phyloP scores from a whole-genome alignment of 2,888 invertebrate genomes.

The Pseudococcus viburni region DNA sequence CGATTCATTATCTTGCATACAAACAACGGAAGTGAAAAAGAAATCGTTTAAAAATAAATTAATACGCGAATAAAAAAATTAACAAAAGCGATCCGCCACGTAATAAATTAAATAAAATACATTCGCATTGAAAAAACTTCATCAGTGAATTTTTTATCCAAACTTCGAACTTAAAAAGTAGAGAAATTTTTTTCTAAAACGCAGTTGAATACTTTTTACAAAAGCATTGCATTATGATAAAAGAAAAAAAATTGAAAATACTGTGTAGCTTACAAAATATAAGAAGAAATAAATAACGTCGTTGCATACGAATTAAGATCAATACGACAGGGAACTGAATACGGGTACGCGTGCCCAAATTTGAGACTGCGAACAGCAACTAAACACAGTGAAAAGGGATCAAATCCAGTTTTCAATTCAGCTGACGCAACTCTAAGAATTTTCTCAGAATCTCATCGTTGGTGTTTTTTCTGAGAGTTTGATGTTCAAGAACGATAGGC shows the following conservation, averaged over 20 bases:
- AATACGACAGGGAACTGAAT: constrained; percentile 23
- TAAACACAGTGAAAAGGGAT: not conserved
- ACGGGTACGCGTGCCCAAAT: not conserved
- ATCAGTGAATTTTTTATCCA: not conserved
- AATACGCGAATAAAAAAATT: not conserved
- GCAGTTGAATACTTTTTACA: not conserved
- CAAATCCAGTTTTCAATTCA: constrained; percentile 72
- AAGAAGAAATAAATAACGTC: constrained; percentile 52
- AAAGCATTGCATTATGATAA: not conserved
- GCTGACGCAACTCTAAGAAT: constrained; percentile 88
- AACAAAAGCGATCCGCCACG: not conserved
- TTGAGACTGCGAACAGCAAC: constrained; percentile 10
- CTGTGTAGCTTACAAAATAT: constrained; percentile 39
- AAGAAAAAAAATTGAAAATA: constrained; percentile 51
- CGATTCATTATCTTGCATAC: not conserved
- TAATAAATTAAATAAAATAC: constrained; percentile 28
- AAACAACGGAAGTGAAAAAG: not conserved
- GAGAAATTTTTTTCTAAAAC: constrained; percentile 3
- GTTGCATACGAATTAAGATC: constrained; percentile 3
- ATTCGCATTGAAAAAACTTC: not conserved
- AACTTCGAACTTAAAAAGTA: constrained; percentile 14
- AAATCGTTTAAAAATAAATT: not conserved
- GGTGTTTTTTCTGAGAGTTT: constrained; percentile 82
- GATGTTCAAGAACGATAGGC: constrained; percentile 86
- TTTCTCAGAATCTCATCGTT: constrained; percentile 88